These are phyloP conservation scores for Drosophila acutilabella DNA, from an alignment of 2,888 invertebrate genomes.

Conservation along the genomic window DNA sequence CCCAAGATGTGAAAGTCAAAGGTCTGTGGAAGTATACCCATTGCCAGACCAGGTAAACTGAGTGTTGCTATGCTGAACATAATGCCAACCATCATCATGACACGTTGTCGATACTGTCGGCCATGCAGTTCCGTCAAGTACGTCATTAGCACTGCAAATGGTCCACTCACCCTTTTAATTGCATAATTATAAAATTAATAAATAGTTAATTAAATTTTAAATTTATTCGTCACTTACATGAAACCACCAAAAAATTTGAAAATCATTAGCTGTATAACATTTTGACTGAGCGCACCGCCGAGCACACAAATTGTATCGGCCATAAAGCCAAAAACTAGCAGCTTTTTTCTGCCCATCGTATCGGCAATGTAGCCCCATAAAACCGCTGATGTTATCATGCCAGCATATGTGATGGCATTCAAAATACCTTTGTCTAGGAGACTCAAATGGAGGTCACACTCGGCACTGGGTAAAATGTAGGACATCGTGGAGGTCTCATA, in stretches of 20 bases:
- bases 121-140: constrained; percentile 91
- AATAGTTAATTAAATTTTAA: not conserved
- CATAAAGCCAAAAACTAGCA: constrained; percentile 89
- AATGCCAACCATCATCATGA: constrained; percentile 89
- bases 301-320: constrained; percentile 88
- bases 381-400: constrained; percentile 87
- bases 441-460: constrained; percentile 89
- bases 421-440: constrained; percentile 90
- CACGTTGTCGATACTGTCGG: constrained; percentile 87
- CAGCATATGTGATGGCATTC: constrained; percentile 90
- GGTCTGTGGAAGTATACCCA: constrained; percentile 89
- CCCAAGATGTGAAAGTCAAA: constrained; percentile 86
- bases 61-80: constrained; percentile 88
- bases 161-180: constrained; percentile 88
- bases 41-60: constrained; percentile 89
- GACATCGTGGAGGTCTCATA: constrained; percentile 90
- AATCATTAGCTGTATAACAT: constrained; percentile 88
- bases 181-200: constrained; percentile 16
- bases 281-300: constrained; percentile 88
- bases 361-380: constrained; percentile 92
- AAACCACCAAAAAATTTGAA: constrained; percentile 90
- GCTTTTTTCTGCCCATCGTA: constrained; percentile 88
- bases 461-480: constrained; percentile 90
- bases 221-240: constrained; percentile 87
- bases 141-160: constrained; percentile 90